Percentiles rank a stretch among this genome's conserved stretches.
Evolutionary conservation across 2,888 invertebrate genomes (phyloP).

Genomic region (Nemapogon koenigi): DNA sequence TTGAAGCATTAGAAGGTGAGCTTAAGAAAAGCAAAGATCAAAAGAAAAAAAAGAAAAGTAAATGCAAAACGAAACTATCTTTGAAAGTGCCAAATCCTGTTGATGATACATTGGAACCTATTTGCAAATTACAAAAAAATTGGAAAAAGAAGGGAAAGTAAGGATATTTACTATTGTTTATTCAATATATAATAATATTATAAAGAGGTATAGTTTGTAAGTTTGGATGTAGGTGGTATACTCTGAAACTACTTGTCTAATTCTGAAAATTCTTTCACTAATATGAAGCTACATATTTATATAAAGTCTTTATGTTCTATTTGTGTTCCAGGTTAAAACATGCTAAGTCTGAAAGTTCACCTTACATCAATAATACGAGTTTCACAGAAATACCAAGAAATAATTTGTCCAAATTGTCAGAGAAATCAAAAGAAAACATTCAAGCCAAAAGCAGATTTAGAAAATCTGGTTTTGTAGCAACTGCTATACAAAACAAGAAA

Average conservation of each 20-base stretch:
- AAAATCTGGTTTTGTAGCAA: constrained; percentile 66
- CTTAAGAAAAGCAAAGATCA: constrained; percentile 38
- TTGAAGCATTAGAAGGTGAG: constrained; percentile 56
- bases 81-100: constrained; percentile 47
- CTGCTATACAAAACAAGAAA: constrained; percentile 57
- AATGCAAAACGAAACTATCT: constrained; percentile 42
- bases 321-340: constrained; percentile 45
- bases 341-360: constrained; percentile 39
- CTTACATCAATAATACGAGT: constrained; percentile 43
- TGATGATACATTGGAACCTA: constrained; percentile 41
- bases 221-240: too few relatives aligned
- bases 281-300: too few relatives aligned
- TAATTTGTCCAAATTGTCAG: constrained; percentile 28
- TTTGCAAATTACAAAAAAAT: constrained; percentile 37
- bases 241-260: too few relatives aligned
- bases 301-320: not conserved
- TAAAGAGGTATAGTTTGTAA: too few relatives aligned
- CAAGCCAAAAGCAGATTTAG: constrained; percentile 58
- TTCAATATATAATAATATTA: not conserved
- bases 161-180: constrained; percentile 27
- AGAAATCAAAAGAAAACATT: constrained; percentile 26
- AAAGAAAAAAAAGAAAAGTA: constrained; percentile 55
- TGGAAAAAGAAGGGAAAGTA: constrained; percentile 60
- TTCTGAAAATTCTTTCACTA: too few relatives aligned
- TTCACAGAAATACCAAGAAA: constrained; percentile 52